Base-by-base conservation (phyloP, 2,113 vertebrate species). In the Sarotherodon lohbergeri region DNA sequence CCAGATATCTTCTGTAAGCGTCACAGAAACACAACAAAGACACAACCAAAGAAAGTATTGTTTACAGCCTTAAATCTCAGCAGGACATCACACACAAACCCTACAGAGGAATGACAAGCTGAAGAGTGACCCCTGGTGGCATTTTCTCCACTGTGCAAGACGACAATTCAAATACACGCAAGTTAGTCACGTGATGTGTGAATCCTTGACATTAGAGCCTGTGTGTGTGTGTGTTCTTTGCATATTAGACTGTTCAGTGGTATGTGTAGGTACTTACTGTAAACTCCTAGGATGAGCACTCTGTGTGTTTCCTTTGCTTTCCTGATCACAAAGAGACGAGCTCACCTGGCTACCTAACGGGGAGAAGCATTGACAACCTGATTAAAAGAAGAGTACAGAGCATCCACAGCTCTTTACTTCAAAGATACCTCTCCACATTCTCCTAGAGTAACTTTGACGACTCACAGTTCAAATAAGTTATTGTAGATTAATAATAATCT, bases 101-200 rank as follows among this genome's bases (percentile, higher is more conserved):
- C 22, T 12, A 10, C 43, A 17, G 9, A 24, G 10, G n/a, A 19
- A 86, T 68, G 36, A 7, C n/a, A 52, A 82, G 61, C 29, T 19
- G 8, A 27, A 80, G 12, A 68, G 78, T 3, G 84, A 89, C 93
- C 85, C 82, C 94, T 92, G 81, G 90, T 94, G 94, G 80, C 9
- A n/a, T 17, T 2, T 78, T 7, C 48, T 19, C 36, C 87, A 11
- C 4, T 2, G 7, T 27, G 27, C 81, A 81, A 24, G 22, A 4
- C 22, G 2, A 27, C n/a, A 19, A 50, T 19, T 78, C 71, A 78
- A 48, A 17, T 32, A 19, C 12, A 19, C 24, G 2, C 9, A 48
- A 27, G 22, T 76, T 76, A 17, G 16, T 48, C 48, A 34, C 24
- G n/a, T 43, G 9, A 27, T 5, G 12, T 46, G 24, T 27, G 16